A percentile compares a stretch with the other conserved stretches of the same genome.
These are phyloP conservation scores for Andrena praecox DNA, from an alignment of 2,888 invertebrate species.

Conservation along the genomic window DNA sequence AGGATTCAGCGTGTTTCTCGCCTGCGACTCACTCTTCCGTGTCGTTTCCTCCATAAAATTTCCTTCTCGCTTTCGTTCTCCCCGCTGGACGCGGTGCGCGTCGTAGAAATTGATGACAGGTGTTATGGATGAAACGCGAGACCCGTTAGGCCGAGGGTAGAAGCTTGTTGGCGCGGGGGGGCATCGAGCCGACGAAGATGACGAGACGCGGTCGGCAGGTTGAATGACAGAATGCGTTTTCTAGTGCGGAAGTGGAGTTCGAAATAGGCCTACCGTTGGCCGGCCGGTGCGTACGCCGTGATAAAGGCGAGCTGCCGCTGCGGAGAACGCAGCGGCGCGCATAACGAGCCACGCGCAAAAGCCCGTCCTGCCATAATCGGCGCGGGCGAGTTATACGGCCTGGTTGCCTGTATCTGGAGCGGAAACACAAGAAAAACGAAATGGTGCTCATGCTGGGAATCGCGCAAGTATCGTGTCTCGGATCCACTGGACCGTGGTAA, in stretches of 20 bases:
- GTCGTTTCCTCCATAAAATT: constrained; percentile 1
- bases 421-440: constrained; percentile 82
- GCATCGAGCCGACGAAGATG: constrained; percentile 12
- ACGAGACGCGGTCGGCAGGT: constrained; percentile 38
- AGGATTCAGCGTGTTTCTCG: too few relatives aligned
- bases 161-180: background rate
- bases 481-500: constrained; percentile 17
- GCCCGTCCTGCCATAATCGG: constrained; percentile 73
- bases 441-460: constrained; percentile 62
- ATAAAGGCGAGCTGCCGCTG: constrained; percentile 43
- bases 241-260: constrained; percentile 49
- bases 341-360: constrained; percentile 68
- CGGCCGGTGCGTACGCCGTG: constrained; percentile 39
- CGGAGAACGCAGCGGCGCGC: constrained; percentile 36
- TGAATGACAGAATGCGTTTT: constrained; percentile 56
- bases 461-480: constrained; percentile 49
- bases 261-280: constrained; percentile 61
- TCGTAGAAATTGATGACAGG: background rate
- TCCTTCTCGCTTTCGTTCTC: background rate
- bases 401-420: constrained; percentile 82
- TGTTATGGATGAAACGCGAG: background rate
- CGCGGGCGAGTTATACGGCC: constrained; percentile 75
- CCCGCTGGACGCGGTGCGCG: background rate
- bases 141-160: background rate
- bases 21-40: background rate